These are phyloP conservation scores for Ptilodon capucinus DNA, from an alignment of 2,888 invertebrate genomes.

Conservation along the genomic window DNA sequence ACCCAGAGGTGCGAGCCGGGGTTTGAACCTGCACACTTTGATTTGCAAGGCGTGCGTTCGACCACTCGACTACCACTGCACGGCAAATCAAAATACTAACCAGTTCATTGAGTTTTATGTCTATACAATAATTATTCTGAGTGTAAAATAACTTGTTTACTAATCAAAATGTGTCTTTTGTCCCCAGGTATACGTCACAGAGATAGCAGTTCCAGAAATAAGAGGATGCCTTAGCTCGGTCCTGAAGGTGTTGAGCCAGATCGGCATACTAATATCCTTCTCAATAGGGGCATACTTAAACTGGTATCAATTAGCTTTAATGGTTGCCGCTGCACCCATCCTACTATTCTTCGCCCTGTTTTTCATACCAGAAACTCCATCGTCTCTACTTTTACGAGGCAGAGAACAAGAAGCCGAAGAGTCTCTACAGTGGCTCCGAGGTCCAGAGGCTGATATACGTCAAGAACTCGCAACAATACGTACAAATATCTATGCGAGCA, in stretches of 20 bases:
- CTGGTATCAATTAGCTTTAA: constrained; percentile 91
- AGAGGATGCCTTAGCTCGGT: constrained; percentile 93
- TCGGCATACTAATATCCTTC: constrained; percentile 92
- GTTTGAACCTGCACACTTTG: too few species aligned
- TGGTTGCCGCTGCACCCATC: constrained; percentile 89
- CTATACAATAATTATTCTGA: too few species aligned
- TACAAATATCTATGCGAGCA: constrained; percentile 85
- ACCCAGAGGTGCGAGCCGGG: too few species aligned
- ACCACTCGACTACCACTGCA: too few species aligned
- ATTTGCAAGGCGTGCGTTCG: too few species aligned
- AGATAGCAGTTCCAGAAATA: constrained; percentile 93
- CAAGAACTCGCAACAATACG: constrained; percentile 87
- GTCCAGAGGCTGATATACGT: constrained; percentile 88
- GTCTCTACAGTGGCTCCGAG: constrained; percentile 90
- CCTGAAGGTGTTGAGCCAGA: constrained; percentile 91
- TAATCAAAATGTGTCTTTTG: constrained; percentile 33
- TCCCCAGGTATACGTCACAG: constrained; percentile 92
- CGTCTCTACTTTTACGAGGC: constrained; percentile 89
- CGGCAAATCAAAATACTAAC: too few species aligned
- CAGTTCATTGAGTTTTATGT: too few species aligned
- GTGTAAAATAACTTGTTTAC: too few species aligned
- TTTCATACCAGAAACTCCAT: constrained; percentile 94
- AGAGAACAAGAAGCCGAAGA: constrained; percentile 88
- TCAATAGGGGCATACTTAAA: constrained; percentile 90
- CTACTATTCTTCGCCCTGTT: constrained; percentile 88